Evolutionary conservation across 2,888 invertebrate species (phyloP).

Genomic region (Anthophora plumipes): DNA sequence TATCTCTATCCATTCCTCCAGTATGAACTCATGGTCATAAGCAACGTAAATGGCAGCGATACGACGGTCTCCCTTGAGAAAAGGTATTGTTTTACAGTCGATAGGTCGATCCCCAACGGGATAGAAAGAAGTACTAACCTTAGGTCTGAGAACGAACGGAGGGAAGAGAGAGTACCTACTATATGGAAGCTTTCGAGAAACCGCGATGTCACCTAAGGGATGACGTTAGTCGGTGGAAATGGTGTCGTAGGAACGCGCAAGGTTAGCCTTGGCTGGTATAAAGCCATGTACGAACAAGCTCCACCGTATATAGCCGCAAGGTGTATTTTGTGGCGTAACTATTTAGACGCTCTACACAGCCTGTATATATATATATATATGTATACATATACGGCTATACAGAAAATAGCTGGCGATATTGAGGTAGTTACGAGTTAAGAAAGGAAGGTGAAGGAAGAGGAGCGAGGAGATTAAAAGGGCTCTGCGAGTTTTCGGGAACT

Average conservation of each 20-base stretch:
- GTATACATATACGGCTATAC: neutral
- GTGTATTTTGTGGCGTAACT: slow-evolving; percentile 28
- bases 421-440: neutral
- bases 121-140: slow-evolving; percentile 17
- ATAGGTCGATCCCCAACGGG: slow-evolving; percentile 57
- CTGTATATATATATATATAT: neutral
- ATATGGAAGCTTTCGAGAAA: slow-evolving; percentile 50
- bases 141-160: neutral
- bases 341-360: slow-evolving; percentile 15
- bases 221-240: slow-evolving; percentile 55
- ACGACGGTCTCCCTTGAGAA: slow-evolving; percentile 43
- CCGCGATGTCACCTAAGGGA: slow-evolving; percentile 62
- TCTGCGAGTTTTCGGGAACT: neutral
- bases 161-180: slow-evolving; percentile 1
- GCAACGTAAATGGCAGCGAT: slow-evolving; percentile 55
- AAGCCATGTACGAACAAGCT: slow-evolving; percentile 22
- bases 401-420: neutral
- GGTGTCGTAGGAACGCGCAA: slow-evolving; percentile 39
- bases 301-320: slow-evolving; percentile 16
- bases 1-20: too few relatives aligned
- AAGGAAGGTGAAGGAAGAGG: neutral
- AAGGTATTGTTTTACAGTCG: slow-evolving; percentile 70
- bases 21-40: too few relatives aligned
- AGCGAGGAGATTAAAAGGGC: neutral
- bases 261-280: slow-evolving; percentile 7